Evolutionary conservation across 2,113 vertebrate species (phyloP).

Genomic region (Paradisaea rubra): DNA sequence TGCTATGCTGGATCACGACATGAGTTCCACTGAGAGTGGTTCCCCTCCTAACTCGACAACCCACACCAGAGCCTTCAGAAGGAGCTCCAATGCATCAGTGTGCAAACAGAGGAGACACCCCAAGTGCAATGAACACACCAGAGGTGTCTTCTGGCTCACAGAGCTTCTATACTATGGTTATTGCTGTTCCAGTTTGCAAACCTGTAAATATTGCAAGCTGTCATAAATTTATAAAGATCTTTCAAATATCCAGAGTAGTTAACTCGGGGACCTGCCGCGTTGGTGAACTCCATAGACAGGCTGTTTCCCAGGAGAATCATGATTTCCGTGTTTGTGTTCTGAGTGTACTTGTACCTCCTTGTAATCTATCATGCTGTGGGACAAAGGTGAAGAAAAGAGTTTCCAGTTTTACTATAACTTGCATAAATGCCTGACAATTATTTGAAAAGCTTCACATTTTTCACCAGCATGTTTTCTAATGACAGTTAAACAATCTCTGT

Average conservation of each 20-base stretch:
- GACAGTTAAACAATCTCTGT: not conserved
- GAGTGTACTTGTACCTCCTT: not conserved
- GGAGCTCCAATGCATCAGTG: not conserved
- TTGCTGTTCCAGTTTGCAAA: not conserved
- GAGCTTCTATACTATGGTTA: not conserved
- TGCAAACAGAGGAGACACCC: not conserved
- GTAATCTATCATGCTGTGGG: not conserved
- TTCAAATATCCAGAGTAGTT: not conserved
- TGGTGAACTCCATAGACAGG: not conserved
- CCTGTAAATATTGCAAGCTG: not conserved
- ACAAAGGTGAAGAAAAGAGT: not conserved
- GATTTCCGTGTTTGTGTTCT: not conserved
- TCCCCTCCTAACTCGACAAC: not conserved
- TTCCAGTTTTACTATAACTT: not conserved
- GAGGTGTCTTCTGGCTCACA: not conserved
- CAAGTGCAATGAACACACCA: not conserved
- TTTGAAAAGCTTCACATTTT: not conserved
- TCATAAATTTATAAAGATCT: not conserved
- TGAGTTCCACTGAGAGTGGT: not conserved
- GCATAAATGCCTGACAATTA: not conserved
- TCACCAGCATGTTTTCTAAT: accelerated
- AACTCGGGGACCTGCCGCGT: not conserved
- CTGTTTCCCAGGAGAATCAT: not conserved
- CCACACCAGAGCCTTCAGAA: not conserved
- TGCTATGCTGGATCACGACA: conserved; percentile 26